Percentiles rank a stretch among this genome's conserved stretches.
These are phyloP conservation scores for Epistrophe grossulariae DNA, from an alignment of 2,888 invertebrate species.

Conservation along the genomic window DNA sequence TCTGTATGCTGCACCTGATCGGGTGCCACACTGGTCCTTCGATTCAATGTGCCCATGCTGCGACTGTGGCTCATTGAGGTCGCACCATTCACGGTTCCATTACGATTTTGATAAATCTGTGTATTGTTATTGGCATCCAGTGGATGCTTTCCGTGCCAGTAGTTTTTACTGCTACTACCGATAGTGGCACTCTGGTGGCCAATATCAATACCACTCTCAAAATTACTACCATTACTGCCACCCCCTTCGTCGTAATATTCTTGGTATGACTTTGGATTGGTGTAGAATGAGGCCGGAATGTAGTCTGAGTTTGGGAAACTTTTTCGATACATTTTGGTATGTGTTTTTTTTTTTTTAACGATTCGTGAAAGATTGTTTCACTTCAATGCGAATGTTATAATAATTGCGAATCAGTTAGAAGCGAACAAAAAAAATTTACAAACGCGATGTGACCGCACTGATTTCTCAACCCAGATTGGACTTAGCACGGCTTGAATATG, in stretches of 20 bases:
- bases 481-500: conserved; percentile 38
- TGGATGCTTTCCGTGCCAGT: conserved; percentile 69
- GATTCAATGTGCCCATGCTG: conserved; percentile 63
- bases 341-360: background rate
- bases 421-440: background rate
- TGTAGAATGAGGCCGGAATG: conserved; percentile 65
- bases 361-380: background rate
- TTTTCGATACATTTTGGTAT: conserved; percentile 60
- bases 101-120: conserved; percentile 68
- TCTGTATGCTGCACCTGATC: conserved; percentile 26
- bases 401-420: conserved; percentile 10
- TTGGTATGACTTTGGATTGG: conserved; percentile 43
- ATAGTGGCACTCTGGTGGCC: conserved; percentile 47
- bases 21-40: conserved; percentile 39
- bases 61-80: conserved; percentile 67
- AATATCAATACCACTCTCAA: conserved; percentile 49
- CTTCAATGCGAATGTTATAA: background rate
- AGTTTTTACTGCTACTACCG: conserved; percentile 45
- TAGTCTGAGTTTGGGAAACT: conserved; percentile 67
- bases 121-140: conserved; percentile 72
- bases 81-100: conserved; percentile 44
- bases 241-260: conserved; percentile 66
- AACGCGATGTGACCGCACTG: conserved; percentile 69
- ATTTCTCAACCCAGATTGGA: conserved; percentile 72
- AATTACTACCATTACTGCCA: conserved; percentile 31